Conservation (phyloP, 1,140 invertebrate species). For the Radopholus similis region DNA sequence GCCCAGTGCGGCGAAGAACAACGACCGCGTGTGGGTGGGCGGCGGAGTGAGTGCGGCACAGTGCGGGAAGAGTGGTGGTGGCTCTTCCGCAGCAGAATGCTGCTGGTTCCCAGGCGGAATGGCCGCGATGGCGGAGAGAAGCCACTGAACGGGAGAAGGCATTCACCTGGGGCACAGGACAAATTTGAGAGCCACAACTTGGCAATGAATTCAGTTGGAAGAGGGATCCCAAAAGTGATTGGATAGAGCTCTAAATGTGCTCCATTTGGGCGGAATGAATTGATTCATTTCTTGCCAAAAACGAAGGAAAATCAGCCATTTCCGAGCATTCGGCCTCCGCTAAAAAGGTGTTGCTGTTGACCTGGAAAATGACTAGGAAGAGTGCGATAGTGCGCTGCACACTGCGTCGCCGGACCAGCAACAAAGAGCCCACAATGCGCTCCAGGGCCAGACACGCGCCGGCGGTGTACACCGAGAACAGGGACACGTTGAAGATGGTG, state of each 20-base stretch:
- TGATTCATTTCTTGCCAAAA: no score
- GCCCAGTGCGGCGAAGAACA: conserved; percentile 21
- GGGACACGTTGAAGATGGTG: conserved; percentile 27
- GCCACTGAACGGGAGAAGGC: conserved; percentile 13
- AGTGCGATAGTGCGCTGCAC: conserved; percentile 11
- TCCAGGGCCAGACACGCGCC: conserved; percentile 25
- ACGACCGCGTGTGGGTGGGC: conserved; percentile 18
- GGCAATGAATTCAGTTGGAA: no score
- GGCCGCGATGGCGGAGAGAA: conserved; percentile 8
- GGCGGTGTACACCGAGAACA: conserved; percentile 24
- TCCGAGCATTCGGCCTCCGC: no score
- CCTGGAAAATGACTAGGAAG: conserved; percentile 19
- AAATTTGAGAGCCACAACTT: no score
- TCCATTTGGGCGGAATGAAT: no score
- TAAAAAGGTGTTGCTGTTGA: background rate
- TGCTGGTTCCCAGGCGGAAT: conserved; percentile 1
- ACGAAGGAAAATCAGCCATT: no score
- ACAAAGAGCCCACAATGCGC: conserved; percentile 23
- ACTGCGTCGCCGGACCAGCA: background rate
- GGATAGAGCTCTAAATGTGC: no score
- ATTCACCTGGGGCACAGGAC: no score
- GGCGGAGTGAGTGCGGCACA: conserved; percentile 15
- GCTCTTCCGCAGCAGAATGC: conserved; percentile 5
- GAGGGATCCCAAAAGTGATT: no score
- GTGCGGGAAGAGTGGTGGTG: conserved; percentile 8